These are phyloP conservation scores for Mystacides longicornis DNA, from an alignment of 2,888 invertebrate genomes.

Conservation along the genomic window DNA sequence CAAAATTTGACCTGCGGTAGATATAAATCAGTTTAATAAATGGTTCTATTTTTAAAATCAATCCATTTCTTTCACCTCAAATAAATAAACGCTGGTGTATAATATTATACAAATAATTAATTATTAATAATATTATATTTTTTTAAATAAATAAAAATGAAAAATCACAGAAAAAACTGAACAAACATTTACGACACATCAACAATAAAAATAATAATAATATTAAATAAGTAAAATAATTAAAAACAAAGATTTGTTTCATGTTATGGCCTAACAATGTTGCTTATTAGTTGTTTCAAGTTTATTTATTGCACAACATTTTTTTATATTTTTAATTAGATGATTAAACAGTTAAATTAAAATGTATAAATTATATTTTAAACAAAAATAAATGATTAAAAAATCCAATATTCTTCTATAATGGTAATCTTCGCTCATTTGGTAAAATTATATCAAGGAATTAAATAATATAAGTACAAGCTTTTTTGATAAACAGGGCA, in stretches of 20 bases:
- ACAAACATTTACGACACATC: neutral
- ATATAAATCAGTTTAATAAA: no score
- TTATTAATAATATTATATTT: conserved; percentile 2
- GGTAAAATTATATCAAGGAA: no score
- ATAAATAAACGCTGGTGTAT: no score
- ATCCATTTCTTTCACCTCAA: no score
- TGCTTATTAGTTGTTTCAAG: neutral
- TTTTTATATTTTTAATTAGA: neutral
- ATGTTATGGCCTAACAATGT: neutral
- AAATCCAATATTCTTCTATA: no score
- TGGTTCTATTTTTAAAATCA: no score
- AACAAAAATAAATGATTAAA: no score
- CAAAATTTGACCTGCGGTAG: no score
- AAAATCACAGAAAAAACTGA: conserved; percentile 2
- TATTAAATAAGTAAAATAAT: neutral
- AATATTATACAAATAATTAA: neutral
- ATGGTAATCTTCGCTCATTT: no score
- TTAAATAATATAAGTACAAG: no score
- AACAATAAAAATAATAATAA: neutral
- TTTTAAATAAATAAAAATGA: neutral
- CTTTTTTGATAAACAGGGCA: no score
- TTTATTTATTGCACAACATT: neutral
- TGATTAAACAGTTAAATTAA: neutral
- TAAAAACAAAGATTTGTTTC: neutral
- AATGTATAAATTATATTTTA: neutral